Evolutionary conservation across 2,888 invertebrate genomes (phyloP), one percentile per base, ranked within the genome.

Genomic region (Drosophila differens): DNA sequence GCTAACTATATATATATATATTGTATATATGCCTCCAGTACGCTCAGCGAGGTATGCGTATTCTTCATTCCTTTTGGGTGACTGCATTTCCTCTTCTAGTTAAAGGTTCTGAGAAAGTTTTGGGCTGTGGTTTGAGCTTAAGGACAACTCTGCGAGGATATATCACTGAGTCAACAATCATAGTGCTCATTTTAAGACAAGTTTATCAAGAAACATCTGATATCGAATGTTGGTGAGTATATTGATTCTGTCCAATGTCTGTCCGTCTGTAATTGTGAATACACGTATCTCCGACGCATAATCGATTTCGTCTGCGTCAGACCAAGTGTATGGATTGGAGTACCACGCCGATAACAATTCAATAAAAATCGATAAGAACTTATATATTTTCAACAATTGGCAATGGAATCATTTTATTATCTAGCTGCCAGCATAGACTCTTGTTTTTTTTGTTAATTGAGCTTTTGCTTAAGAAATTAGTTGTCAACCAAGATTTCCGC

Each of bases 71-170:
- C 22, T 22, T 44, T 44, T 22, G 5, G 12, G 22, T 44, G 44
- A 19, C 97, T 97, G 96, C 90, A 97, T 93, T 6, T 97, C 97
- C 74, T 96, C 96, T 95, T 94, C 5, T 96, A 97, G 93, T 97
- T 97, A 93, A 97, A 97, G 22, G 97, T 97, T 80, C 97, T 97
- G 74, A 25, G 68, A 39, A 53, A 33, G 53, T 32, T 47, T 39
- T 33, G n/a, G 28, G 41, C 32, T n/a, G 41, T 19, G 41, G 35
- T 14, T 35, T 35, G 35, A 35, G 14, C 14, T 35, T 35, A 35
- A 35, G 14, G 14, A 35, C 35, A 35, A 14, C 14, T 14, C 14
- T 14, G 35, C 5, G 53, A 25, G 61, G 64, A 10, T 32, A 63
- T 81, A 68, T 76, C 76, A 57, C 75, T 54, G 16, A 58, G 65